These are phyloP conservation scores for Leptinotarsa haldemani DNA, from an alignment of 2,888 invertebrate genomes.

Conservation along the genomic window DNA sequence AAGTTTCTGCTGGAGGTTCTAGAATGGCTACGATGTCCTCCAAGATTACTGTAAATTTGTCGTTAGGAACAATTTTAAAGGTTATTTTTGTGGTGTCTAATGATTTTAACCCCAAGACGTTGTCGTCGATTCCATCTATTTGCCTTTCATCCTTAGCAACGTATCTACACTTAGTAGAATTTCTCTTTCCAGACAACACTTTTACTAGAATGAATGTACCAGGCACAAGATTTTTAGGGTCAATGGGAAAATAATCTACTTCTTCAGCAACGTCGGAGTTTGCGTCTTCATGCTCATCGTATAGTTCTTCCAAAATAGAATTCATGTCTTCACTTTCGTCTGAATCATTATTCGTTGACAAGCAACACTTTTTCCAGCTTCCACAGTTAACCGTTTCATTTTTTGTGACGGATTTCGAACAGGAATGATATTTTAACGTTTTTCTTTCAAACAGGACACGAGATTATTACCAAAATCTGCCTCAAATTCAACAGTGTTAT, in stretches of 20 bases:
- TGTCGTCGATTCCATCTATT: too few species aligned
- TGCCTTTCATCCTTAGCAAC: too few species aligned
- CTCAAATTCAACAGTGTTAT: constrained; percentile 31
- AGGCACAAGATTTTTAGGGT: constrained; percentile 35
- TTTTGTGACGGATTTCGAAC: constrained; percentile 29
- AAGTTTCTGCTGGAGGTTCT: too few species aligned
- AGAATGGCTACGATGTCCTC: too few species aligned
- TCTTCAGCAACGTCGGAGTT: constrained; percentile 33
- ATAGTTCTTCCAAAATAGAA: constrained; percentile 31
- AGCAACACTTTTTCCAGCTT: constrained; percentile 36
- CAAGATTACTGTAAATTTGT: too few species aligned
- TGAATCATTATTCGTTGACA: constrained; percentile 37
- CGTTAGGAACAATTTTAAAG: too few species aligned
- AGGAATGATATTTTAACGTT: constrained; percentile 39
- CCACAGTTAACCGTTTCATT: constrained; percentile 35
- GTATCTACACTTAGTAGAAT: constrained; percentile 5
- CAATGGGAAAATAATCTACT: constrained; percentile 36
- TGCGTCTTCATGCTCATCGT: constrained; percentile 33
- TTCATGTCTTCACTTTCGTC: constrained; percentile 29
- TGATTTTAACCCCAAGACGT: too few species aligned
- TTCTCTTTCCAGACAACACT: constrained; percentile 33
- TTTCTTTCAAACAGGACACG: constrained; percentile 5
- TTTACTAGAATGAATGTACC: constrained; percentile 38
- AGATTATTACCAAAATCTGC: constrained; percentile 6
- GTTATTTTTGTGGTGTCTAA: too few species aligned